A percentile compares a stretch with the other conserved stretches of the same genome.
Conservation (phyloP, 2,797 vertebrate species). For the Xerus rutilus region DNA sequence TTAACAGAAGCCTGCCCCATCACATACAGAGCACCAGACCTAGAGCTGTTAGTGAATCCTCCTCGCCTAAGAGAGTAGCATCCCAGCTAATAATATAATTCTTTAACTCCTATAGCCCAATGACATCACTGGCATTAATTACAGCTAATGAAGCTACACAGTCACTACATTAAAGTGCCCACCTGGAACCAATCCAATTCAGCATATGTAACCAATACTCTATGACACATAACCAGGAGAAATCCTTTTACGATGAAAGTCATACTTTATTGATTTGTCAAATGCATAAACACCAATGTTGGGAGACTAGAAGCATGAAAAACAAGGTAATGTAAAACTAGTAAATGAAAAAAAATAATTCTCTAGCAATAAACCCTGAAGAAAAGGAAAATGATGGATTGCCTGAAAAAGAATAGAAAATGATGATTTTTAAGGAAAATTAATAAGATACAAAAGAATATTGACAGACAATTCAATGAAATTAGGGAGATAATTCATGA, state of each 20-base stretch:
- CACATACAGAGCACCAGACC: not conserved
- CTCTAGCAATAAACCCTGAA: not conserved
- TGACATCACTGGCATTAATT: not conserved
- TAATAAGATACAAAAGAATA: not conserved
- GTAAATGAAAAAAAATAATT: not conserved
- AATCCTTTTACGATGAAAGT: not conserved
- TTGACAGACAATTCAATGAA: not conserved
- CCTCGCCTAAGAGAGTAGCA: not conserved
- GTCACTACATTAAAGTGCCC: not conserved
- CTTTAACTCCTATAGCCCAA: not conserved
- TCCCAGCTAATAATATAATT: not conserved
- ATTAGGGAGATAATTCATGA: not conserved
- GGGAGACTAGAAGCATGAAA: not conserved
- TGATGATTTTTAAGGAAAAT: not conserved
- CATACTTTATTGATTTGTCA: not conserved
- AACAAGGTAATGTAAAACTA: not conserved
- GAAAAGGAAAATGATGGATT: not conserved
- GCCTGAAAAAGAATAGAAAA: not conserved
- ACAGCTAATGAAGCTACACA: not conserved
- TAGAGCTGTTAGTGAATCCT: not conserved
- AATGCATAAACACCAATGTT: not conserved
- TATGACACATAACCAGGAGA: not conserved
- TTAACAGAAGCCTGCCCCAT: not conserved
- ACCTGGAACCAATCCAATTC: not conserved
- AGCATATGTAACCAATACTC: not conserved